phyloP scores from a whole-genome alignment of 2,797 vertebrate genomes.

The Pangasius krempfi region DNA sequence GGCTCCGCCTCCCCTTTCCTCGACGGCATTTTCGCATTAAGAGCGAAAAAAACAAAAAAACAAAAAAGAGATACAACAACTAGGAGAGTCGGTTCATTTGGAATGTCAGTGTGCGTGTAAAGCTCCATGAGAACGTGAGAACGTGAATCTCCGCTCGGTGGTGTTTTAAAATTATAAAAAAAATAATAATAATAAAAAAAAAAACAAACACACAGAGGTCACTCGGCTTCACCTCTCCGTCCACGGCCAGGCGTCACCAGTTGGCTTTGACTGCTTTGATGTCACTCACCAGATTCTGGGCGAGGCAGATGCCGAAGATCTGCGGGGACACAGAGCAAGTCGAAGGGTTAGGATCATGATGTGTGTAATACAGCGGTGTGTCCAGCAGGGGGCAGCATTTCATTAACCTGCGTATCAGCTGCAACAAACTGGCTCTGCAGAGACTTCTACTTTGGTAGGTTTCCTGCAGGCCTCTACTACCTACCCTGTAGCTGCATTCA shows the following conservation, averaged over 20 bases:
- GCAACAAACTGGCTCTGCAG: background rate
- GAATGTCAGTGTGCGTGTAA: constrained; percentile 35
- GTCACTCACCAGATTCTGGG: constrained; percentile 89
- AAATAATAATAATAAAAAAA: background rate
- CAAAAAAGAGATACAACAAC: constrained; percentile 1
- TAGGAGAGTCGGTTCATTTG: constrained; percentile 2
- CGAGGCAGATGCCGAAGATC: constrained; percentile 92
- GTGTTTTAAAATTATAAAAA: background rate
- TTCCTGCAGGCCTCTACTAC: background rate
- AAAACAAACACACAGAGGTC: background rate
- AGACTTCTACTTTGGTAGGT: constrained; percentile 15
- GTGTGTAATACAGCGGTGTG: background rate
- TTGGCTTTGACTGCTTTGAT: constrained; percentile 90
- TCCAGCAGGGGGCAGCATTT: constrained; percentile 70
- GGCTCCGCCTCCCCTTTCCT: constrained; percentile 3
- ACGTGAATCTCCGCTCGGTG: background rate
- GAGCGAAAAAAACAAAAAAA: background rate
- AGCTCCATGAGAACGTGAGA: constrained; percentile 8
- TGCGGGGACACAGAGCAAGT: constrained; percentile 54
- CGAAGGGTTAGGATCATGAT: background rate
- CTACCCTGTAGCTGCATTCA: background rate
- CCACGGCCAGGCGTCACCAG: constrained; percentile 78
- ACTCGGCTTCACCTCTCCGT: constrained; percentile 43
- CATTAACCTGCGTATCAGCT: background rate
- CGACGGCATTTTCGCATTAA: background rate